Conservation (phyloP, 2,113 vertebrate species). For the Epinephelus fuscoguttatus region DNA sequence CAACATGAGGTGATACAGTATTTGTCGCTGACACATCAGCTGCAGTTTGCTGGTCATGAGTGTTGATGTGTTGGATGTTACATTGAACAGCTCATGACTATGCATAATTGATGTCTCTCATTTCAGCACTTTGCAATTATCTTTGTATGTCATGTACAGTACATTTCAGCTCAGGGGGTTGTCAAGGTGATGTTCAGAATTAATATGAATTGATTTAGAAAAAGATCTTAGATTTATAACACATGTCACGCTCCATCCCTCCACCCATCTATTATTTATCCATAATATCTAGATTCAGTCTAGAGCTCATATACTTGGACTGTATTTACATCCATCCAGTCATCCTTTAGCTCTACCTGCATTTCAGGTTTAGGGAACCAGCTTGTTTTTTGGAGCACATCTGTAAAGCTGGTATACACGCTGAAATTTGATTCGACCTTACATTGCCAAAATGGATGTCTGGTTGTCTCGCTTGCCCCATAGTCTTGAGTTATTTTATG, state of each 20-base stretch:
- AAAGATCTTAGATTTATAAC: slow-evolving; percentile 49
- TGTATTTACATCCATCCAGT: slow-evolving; percentile 4
- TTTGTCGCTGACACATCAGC: not conserved
- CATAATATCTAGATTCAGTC: not conserved
- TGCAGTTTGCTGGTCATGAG: not conserved
- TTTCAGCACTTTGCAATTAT: slow-evolving; percentile 35
- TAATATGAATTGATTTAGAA: slow-evolving; percentile 35
- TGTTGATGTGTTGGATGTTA: not conserved
- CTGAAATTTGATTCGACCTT: not conserved
- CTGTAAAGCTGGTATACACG: not conserved
- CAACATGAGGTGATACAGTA: not conserved
- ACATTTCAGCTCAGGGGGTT: slow-evolving; percentile 21
- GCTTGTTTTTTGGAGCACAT: not conserved
- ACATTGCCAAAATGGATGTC: not conserved
- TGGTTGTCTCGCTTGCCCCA: not conserved
- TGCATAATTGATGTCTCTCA: slow-evolving; percentile 33
- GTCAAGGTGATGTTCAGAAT: slow-evolving; percentile 44
- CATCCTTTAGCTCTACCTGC: slow-evolving; percentile 6
- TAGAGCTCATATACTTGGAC: not conserved
- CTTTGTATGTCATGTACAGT: slow-evolving; percentile 12
- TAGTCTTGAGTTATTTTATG: not conserved
- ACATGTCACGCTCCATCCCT: slow-evolving; percentile 20
- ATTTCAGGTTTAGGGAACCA: slow-evolving; percentile 1
- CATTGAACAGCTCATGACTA: slow-evolving; percentile 3
- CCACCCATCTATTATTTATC: slow-evolving; percentile 44